Evolutionary conservation across 1,140 invertebrate genomes (phyloP), one percentile per base, ranked within the genome.

Genomic region (Amyelois transitella): DNA sequence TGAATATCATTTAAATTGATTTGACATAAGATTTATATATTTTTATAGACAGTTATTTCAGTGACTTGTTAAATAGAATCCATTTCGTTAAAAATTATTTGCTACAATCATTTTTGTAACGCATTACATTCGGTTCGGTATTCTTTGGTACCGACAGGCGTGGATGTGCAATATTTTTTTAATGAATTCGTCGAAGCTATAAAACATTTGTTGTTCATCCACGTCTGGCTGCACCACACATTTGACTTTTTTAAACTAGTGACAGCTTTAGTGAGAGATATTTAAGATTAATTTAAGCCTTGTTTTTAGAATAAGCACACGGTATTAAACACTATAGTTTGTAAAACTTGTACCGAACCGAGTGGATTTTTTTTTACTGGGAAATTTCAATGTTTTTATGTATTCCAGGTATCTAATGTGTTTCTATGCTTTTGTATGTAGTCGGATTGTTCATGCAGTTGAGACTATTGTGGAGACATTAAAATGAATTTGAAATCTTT

Each of bases 21-120:
- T 86, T 83, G 68, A 86, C 81, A 83, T 81, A 81, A 82, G 74
- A 86, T 78, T 77, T 84, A 81, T 85, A 85, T 86, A 86, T 86
- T 84, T 86, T 86, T 86, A 84, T 86, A 86, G 77, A 72, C 66
- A 71, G 79, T 86, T 72, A 47, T 68, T 69, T 69, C 58, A 54
- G 57, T 62, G 50, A 49, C 51, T 59, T 68, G 62, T 67, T 73
- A 48, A 45, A 65, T 69, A 64, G 57, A 63, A 73, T 66, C 62
- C 60, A 65, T 73, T 73, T 73, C 67, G 64, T 73, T 70, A 58
- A 67, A 43, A 55, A 58, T 51, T 60, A 58, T 28, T 54, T 22
- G 52, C 45, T 43, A 50, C 38, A 22, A 20, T 53, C 43, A 48
- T 32, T 53, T 48, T 55, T n/a, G n/a, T n/a, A n/a, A 22, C 43